Evolutionary conservation across 2,113 vertebrate genomes (phyloP).

Genomic region (Xiphophorus hellerii): DNA sequence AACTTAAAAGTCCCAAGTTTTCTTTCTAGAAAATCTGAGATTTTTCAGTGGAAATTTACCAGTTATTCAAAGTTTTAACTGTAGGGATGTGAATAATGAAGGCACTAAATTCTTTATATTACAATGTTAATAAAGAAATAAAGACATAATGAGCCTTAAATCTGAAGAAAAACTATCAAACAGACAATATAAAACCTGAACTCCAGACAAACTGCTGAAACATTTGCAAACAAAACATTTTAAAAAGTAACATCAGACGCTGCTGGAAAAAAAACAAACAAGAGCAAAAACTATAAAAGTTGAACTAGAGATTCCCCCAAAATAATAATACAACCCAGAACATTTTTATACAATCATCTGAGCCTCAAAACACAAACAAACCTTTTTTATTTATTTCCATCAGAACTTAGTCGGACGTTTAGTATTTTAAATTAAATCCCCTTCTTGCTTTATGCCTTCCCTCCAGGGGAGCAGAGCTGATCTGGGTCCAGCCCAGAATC

Average conservation of each 20-base stretch:
- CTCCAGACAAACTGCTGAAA: constrained; percentile 25
- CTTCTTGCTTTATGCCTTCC: constrained; percentile 48
- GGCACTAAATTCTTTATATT: neutral
- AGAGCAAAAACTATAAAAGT: neutral
- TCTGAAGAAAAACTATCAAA: constrained; percentile 6
- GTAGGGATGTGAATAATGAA: too few species aligned
- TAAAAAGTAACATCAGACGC: constrained; percentile 28
- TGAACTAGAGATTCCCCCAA: neutral
- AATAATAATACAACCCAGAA: constrained; percentile 20
- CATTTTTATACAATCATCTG: neutral
- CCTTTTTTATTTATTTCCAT: neutral
- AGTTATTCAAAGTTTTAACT: too few species aligned
- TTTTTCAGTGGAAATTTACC: too few species aligned
- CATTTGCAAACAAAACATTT: constrained; percentile 29
- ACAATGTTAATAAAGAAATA: neutral
- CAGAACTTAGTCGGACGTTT: constrained; percentile 6
- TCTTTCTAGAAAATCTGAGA: too few species aligned
- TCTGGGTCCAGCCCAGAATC: constrained; percentile 66
- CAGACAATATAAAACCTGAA: constrained; percentile 36
- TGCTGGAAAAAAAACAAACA: neutral
- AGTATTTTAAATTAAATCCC: constrained; percentile 58
- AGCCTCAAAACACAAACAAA: neutral
- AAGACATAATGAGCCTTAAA: neutral
- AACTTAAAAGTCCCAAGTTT: too few species aligned
- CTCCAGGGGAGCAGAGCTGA: constrained; percentile 7